Evolutionary conservation across 2,797 vertebrate species (phyloP), one percentile per base, ranked within the genome.

Genomic region (Molothrus ater): DNA sequence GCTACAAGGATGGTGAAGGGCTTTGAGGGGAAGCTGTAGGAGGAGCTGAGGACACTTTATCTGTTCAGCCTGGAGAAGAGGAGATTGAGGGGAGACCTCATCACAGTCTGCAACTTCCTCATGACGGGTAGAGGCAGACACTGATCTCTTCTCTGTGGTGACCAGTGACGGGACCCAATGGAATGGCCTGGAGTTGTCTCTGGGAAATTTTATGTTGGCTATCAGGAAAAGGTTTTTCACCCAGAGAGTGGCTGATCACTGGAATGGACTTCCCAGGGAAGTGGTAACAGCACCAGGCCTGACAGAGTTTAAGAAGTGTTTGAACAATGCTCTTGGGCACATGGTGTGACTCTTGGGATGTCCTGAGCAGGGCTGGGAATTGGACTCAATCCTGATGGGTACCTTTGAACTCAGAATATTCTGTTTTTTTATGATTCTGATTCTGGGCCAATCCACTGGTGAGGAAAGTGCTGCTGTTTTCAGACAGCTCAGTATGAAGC

Each of bases 1-100:
- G 9, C 6, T 2, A 45, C 11, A 13, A 38, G 11, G 50, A 38
- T 24, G 16, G 51, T 38, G 38, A 72, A 80, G 28, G 9, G 7
- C 11, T 13, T 29, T 50, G 36, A 59, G 19, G 22, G 19, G 19
- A 80, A 59, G 43, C 22, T 0, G 0, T 57, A 32, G 6, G 16
- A 43, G 22, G 4, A 32, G 19, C 28, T 59, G 28, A 65, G 43
- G 43, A 9, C 19, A 50, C 28, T 65, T 50, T 3, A 9, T 36
- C 11, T 36, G 10, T 36, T 36, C 22, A 31, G 15, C 21, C 43
- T 79, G 26, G 15, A 56, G 40, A 38, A 54, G 34, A 54, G 14
- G 9, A 34, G 26, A 43, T 1, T 43, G 32, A 71, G 4, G 7
- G 12, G 18, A 32, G 36, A 57, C 8, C 12, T 20, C 43, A 43